Base-by-base conservation (phyloP, 2,888 invertebrate species). In the Dendrolimus pini region DNA sequence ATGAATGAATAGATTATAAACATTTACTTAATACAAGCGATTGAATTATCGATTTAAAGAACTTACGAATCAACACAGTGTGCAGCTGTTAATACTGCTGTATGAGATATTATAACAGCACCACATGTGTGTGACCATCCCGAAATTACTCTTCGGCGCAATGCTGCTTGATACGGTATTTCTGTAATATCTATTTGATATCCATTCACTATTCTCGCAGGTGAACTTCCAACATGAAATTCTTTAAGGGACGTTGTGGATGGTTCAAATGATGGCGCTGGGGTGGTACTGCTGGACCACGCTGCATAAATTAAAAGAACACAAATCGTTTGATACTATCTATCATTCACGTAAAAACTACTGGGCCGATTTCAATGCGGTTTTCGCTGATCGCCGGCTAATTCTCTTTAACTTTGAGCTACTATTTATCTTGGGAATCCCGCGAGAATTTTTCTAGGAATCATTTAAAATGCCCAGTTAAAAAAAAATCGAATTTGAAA, bases 171-270 rank as follows among this genome's bases (percentile, higher is more conserved):
- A 66, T 92, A 92, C 7, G 90, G 89, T 10, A 89, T 70, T 54
- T 82, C 77, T 2, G 68, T 75, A 57, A 91, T 89, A 63, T 85
- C 79, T 41, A 87, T 81, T 65, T 77, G 78, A 64, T 74, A 78
- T 10, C 92, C 92, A 65, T 92, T 92, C 1, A 91, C 88, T 62
- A 91, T 83, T 41, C 88, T 75, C 9, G 75, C 72, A 57, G 74
- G 60, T 52, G 65, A 58, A 14, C 69, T 68, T 13, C 58, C 66
- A 13, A 63, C 57, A 55, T 68, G 62, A 14, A 10, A 9, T 12
- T 47, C 47, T 47, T 47, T 7, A 9, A 47, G 47, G 6, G 47
- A 10, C 30, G 30, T 30, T 30, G 59, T 47, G 47, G 60, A 18
- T 12, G 55, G 52, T 56, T 71, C 65, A 47, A 60, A 41, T 54